Evolutionary conservation across 2,113 vertebrate genomes (phyloP), one percentile per base, ranked within the genome.

Genomic region (cattle (Bos taurus)): DNA sequence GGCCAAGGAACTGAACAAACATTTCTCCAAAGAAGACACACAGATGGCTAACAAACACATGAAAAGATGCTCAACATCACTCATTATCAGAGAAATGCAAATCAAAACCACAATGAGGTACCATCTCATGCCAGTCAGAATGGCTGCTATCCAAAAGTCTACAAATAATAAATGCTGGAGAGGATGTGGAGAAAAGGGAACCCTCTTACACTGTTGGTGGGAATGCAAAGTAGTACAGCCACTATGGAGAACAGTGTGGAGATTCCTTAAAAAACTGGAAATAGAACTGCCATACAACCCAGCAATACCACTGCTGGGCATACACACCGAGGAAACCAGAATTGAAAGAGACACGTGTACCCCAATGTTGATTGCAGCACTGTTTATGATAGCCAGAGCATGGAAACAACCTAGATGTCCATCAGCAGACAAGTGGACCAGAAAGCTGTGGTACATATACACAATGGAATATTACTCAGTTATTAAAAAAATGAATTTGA

Each of bases 261-360:
- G 62, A 67, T 5, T 67, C 16, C 62, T 67, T 67, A n/a, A n/a
- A 67, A 67, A n/a, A n/a, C 62, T 67, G 62, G 33, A n/a, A 67
- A n/a, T n/a, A 19, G 33, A n/a, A 19, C 33, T 19, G 0, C 33
- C 8, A 5, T 67, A 10, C 0, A 0, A 67, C 16, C 33, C 7
- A 64, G 7, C 30, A 64, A n/a, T n/a, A 15, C 7, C 15, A 64
- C 62, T 33, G 62, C 15, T 64, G 30, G 30, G 62, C 62, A 64
- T n/a, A 17, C 15, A 64, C 7, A 64, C 0, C 0, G 0, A 64
- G 7, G 60, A 64, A 64, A 33, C 14, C 30, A 33, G 60, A 64
- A 64, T 1, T n/a, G 7, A n/a, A n/a, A n/a, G 30, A n/a, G 62
- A 64, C 13, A 64, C 1, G 0, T 64, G 6, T n/a, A 64, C 30